Evolutionary conservation across 2,113 vertebrate species (phyloP), one percentile per base, ranked within the genome.

Genomic region (Garra rufa): DNA sequence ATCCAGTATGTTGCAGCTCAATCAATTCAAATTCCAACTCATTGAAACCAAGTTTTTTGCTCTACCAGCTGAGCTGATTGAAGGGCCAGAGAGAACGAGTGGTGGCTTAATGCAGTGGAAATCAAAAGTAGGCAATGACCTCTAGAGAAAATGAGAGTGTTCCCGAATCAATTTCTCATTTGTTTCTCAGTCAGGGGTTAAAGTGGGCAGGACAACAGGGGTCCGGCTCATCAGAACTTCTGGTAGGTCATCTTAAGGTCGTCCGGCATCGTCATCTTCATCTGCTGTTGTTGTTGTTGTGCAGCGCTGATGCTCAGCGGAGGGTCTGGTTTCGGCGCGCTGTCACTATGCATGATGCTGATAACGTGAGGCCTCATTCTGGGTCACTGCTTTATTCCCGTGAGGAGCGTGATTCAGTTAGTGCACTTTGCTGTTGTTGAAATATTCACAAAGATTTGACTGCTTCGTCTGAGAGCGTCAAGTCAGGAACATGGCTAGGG

Each of bases 271-370:
- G 5, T 52, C n/a, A 26, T 34, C 17, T 15, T 26, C 76, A 85
- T 52, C 15, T 48, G 4, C 11, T 76, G 50, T 30, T 80, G n/a
- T n/a, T n/a, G 57, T 28, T 43, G 30, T 78, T 48, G 21, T 61
- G 19, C n/a, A n/a, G 26, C n/a, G 24, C n/a, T 24, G 43, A 26
- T 74, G 71, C 21, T 74, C 46, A 74, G 43, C 24, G 11, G 28
- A 34, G 74, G 74, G 14, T 55, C 48, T 34, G 34, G 71, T 74
- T 17, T 48, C 30, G 1, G 52, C 9, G 6, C 5, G 76, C 78
- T 67, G 59, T 80, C 78, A 67, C 57, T 21, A 34, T 7, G 41
- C 41, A 80, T 80, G 26, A 80, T n/a, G 78, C 57, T 80, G 61
- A 80, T 21, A 65, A 34, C 43, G 1, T 67, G 43, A 80, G 9